Evolutionary conservation across 35 echinoderm and acorn worm species (phyloP).

Genomic region (Amphiura filiformis): DNA sequence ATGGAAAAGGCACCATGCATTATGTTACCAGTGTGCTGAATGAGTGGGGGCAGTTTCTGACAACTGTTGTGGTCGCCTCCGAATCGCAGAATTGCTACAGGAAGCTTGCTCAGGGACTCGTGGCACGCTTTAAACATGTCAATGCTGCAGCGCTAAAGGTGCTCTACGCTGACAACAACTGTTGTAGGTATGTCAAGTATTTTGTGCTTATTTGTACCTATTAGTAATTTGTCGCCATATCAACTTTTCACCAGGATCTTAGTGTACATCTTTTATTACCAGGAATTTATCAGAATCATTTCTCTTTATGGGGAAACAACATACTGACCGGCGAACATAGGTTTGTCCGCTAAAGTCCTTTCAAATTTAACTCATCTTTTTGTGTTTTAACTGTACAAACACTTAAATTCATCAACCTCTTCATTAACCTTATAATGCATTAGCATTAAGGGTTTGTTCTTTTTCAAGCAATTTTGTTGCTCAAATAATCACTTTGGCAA

Average conservation of each 20-base stretch:
- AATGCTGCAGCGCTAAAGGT: slow-evolving; percentile 46
- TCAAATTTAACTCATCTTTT: too few relatives aligned
- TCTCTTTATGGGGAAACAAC: slow-evolving; percentile 17
- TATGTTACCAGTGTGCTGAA: slow-evolving; percentile 51
- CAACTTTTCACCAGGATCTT: slow-evolving; percentile 2
- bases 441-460: too few relatives aligned
- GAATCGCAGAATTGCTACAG: slow-evolving; percentile 44
- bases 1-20: slow-evolving; percentile 47
- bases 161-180: slow-evolving; percentile 63
- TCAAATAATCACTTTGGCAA: slow-evolving; percentile 14
- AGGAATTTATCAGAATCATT: slow-evolving; percentile 17
- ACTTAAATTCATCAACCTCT: too few relatives aligned
- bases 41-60: slow-evolving; percentile 65
- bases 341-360: too few relatives aligned
- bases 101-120: slow-evolving; percentile 36
- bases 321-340: too few relatives aligned
- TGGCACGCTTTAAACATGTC: slow-evolving; percentile 36
- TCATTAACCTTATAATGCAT: too few relatives aligned
- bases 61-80: slow-evolving; percentile 42
- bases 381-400: too few relatives aligned
- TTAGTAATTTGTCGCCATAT: slow-evolving; percentile 10
- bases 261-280: neutral
- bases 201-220: neutral
- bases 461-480: neutral
- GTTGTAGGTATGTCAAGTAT: slow-evolving; percentile 53